These are phyloP conservation scores for Pentalonia nigronervosa DNA, from an alignment of 1,140 invertebrate species.

Conservation along the genomic window DNA sequence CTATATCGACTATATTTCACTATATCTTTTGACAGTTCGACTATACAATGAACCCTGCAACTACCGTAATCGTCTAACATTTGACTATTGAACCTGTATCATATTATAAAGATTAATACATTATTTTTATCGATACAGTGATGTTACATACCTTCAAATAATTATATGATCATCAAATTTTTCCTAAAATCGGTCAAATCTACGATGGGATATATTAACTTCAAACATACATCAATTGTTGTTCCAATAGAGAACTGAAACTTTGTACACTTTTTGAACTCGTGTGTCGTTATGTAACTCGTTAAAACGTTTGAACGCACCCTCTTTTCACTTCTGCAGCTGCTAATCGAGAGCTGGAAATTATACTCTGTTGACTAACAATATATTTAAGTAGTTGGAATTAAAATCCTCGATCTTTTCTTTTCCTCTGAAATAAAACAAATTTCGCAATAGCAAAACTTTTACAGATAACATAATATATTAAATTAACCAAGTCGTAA, in stretches of 20 bases:
- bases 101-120: not conserved
- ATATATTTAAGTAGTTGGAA: not conserved
- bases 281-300: not conserved
- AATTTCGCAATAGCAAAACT: not conserved
- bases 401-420: not conserved
- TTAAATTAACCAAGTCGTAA: not conserved
- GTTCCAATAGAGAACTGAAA: not conserved
- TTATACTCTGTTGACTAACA: not conserved
- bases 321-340: not conserved
- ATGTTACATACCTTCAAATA: too few relatives aligned
- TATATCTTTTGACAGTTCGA: too few relatives aligned
- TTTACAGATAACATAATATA: not conserved
- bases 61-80: not conserved
- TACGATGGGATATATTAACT: not conserved
- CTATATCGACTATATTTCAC: too few relatives aligned
- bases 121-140: too few relatives aligned
- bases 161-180: not conserved
- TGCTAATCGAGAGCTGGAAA: not conserved
- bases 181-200: not conserved
- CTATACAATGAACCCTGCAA: too few relatives aligned
- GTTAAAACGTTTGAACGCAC: not conserved
- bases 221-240: not conserved
- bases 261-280: not conserved
- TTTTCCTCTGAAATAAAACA: not conserved
- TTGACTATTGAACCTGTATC: not conserved